phyloP scores from a whole-genome alignment of 1,140 invertebrate genomes.

The Trichonephila clavata region DNA sequence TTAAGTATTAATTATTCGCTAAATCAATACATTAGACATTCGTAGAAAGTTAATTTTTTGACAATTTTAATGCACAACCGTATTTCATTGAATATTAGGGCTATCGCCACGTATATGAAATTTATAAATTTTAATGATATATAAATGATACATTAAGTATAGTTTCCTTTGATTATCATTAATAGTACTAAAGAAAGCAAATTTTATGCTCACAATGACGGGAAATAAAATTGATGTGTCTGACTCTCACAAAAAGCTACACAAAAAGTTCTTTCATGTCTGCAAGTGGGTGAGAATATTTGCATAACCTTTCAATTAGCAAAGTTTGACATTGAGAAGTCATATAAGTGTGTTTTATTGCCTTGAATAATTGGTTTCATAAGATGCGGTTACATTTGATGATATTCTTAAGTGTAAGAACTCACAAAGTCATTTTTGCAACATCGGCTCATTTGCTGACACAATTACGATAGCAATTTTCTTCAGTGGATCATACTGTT shows the following conservation, averaged over 20 bases:
- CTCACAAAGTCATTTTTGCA: neutral
- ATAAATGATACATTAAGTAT: neutral
- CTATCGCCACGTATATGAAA: neutral
- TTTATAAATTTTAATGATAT: neutral
- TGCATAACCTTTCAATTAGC: neutral
- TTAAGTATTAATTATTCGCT: too few relatives aligned
- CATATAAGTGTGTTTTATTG: neutral
- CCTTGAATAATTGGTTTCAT: slow-evolving; percentile 8
- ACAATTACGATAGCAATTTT: too few relatives aligned
- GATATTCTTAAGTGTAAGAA: slow-evolving; percentile 2
- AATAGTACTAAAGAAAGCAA: neutral
- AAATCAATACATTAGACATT: too few relatives aligned
- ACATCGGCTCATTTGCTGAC: too few relatives aligned
- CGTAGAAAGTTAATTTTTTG: too few relatives aligned
- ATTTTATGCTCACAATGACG: neutral
- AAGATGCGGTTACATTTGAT: neutral
- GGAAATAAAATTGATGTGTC: neutral
- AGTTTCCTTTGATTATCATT: neutral
- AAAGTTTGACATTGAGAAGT: slow-evolving; percentile 23
- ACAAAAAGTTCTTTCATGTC: slow-evolving; percentile 3
- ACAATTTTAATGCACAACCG: too few relatives aligned
- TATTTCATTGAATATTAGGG: too few relatives aligned
- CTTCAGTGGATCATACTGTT: too few relatives aligned
- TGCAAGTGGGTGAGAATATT: neutral
- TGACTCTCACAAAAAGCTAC: neutral